Evolutionary conservation across 2,797 vertebrate species (phyloP).

Genomic region (Dryobates pubescens): DNA sequence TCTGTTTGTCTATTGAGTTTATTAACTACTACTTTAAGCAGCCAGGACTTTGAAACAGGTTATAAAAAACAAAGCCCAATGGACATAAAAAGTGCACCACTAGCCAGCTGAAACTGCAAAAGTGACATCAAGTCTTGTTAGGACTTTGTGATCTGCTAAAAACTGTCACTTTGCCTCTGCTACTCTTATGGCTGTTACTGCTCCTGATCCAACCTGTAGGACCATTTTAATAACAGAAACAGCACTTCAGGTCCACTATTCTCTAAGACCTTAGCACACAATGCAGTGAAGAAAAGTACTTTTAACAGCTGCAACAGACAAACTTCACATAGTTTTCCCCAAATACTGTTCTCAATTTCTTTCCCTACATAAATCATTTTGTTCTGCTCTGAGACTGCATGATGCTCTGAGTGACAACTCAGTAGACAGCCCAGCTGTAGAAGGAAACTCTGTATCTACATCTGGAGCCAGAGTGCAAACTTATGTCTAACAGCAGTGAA

Average conservation of each 20-base stretch:
- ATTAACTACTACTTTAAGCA: neutral
- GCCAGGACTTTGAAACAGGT: neutral
- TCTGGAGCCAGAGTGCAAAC: neutral
- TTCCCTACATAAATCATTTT: neutral
- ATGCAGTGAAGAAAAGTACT: neutral
- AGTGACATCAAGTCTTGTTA: neutral
- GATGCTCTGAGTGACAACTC: neutral
- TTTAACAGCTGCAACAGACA: neutral
- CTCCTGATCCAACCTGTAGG: neutral
- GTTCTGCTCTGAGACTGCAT: neutral
- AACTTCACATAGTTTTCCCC: neutral
- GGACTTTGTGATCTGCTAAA: neutral
- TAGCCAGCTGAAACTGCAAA: neutral
- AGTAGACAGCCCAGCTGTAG: neutral
- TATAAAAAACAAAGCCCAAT: neutral
- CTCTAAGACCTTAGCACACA: neutral
- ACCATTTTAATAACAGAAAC: neutral
- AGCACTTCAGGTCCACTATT: neutral
- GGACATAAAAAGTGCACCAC: rapidly evolving
- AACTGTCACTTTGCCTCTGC: neutral
- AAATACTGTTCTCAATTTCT: neutral
- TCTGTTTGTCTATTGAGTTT: neutral
- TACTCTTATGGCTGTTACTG: neutral
- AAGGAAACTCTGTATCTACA: neutral
- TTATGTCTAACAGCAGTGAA: neutral